phyloP scores from a whole-genome alignment of 2,888 invertebrate species.

The Ichneumoninae sp. region DNA sequence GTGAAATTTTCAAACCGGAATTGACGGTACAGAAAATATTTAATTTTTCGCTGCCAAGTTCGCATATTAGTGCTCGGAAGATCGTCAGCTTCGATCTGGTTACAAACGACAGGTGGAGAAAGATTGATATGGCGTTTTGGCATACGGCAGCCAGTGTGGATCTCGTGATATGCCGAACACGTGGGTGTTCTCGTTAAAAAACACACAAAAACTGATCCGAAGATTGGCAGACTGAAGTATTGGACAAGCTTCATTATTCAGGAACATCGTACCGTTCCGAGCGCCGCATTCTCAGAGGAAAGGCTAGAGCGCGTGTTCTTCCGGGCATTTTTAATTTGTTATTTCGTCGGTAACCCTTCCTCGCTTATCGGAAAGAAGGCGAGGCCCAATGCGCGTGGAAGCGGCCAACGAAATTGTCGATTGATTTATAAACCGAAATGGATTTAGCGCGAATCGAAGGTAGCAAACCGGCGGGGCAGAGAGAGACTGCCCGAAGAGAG shows the following conservation, averaged over 20 bases:
- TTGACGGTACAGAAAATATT: no score
- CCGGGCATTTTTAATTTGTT: slow-evolving; percentile 2
- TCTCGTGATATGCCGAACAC: no score
- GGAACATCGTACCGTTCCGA: background rate
- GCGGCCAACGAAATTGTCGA: slow-evolving; percentile 68
- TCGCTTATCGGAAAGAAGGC: slow-evolving; percentile 75
- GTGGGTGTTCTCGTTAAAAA: background rate
- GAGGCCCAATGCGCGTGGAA: slow-evolving; percentile 53
- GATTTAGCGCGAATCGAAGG: slow-evolving; percentile 73
- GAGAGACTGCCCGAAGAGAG: slow-evolving; percentile 38
- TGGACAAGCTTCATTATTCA: background rate
- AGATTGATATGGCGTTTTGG: no score
- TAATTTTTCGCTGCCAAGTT: no score
- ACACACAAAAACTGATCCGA: background rate
- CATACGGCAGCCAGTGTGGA: no score
- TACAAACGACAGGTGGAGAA: no score
- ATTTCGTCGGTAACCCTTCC: background rate
- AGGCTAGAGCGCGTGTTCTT: background rate
- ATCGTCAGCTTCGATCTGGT: no score
- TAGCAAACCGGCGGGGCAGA: slow-evolving; percentile 7
- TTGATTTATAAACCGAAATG: slow-evolving; percentile 81
- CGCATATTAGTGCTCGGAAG: no score
- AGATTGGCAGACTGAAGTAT: background rate
- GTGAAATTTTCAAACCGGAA: no score
- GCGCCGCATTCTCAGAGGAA: background rate